Evolutionary conservation across 2,888 invertebrate genomes (phyloP).

Genomic region (Octodonta nipae): DNA sequence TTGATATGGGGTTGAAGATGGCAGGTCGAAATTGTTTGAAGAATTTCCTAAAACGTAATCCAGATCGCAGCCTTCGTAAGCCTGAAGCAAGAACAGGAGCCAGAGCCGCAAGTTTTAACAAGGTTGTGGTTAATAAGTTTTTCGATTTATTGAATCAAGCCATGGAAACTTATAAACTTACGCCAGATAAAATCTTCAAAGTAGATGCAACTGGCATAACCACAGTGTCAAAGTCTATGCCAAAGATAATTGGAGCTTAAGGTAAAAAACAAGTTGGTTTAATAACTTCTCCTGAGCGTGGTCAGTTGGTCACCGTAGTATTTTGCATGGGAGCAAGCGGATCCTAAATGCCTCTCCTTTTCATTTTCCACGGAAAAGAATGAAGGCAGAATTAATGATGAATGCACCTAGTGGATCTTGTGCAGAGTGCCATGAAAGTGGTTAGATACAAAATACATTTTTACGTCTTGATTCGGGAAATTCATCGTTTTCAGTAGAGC

Average conservation of each 20-base stretch:
- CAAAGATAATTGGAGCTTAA: background rate
- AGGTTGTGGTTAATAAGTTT: background rate
- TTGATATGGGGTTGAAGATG: background rate
- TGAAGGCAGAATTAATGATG: background rate
- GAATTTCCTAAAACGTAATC: background rate
- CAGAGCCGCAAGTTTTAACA: background rate
- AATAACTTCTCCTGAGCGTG: background rate
- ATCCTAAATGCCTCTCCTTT: background rate
- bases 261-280: conserved; percentile 1
- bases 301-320: background rate
- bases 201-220: background rate
- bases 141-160: background rate
- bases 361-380: conserved; percentile 1
- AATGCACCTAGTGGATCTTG: background rate
- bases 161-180: background rate
- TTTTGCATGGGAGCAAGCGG: background rate
- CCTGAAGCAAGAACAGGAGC: background rate
- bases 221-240: background rate
- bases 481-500: background rate
- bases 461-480: background rate
- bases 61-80: background rate
- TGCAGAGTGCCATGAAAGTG: conserved; percentile 1
- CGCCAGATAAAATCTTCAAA: background rate
- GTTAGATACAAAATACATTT: background rate
- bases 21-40: background rate